phyloP scores from a whole-genome alignment of 2,113 vertebrate genomes.

The Neotragus moschatus region DNA sequence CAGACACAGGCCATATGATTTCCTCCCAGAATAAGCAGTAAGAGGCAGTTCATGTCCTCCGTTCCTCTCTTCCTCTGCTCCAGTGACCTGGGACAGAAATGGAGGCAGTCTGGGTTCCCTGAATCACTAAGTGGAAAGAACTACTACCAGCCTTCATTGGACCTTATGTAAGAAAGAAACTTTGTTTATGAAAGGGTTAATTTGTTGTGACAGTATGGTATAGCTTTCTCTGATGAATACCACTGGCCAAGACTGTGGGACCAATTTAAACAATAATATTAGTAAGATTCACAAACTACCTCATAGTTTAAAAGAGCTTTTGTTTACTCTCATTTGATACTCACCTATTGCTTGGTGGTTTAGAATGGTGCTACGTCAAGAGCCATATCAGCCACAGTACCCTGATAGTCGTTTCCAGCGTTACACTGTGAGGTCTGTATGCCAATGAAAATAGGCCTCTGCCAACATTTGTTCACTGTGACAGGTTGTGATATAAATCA shows the following conservation, averaged over 20 bases:
- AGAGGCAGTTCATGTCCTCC: neutral
- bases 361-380: slow-evolving; percentile 93
- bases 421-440: slow-evolving; percentile 92
- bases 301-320: neutral
- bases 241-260: neutral
- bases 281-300: neutral
- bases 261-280: neutral
- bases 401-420: slow-evolving; percentile 98
- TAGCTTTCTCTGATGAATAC: neutral
- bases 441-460: neutral
- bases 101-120: neutral
- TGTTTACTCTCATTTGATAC: neutral
- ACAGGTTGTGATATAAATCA: neutral
- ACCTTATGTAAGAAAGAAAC: neutral
- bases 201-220: neutral
- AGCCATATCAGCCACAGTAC: slow-evolving; percentile 93
- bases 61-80: neutral
- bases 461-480: neutral
- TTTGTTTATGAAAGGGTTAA: neutral
- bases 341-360: slow-evolving; percentile 92
- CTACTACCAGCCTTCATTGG: neutral
- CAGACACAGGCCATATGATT: neutral
- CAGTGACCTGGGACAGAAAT: neutral
- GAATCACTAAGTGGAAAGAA: neutral
- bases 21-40: neutral